Evolutionary conservation across 2,113 vertebrate species (phyloP).

Genomic region (Hucho hucho): DNA sequence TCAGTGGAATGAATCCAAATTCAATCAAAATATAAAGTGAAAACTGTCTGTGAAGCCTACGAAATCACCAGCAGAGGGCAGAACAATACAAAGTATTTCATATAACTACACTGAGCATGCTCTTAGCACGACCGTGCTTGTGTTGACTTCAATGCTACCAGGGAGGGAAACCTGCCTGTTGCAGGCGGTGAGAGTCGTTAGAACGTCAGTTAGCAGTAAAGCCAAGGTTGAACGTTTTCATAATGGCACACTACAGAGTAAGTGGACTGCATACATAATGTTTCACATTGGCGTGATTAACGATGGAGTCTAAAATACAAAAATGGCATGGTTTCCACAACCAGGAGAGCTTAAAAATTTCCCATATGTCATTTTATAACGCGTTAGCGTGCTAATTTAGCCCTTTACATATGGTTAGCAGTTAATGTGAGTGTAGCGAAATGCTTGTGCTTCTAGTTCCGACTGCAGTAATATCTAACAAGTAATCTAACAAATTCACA

Average conservation of each 20-base stretch:
- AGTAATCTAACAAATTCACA: no score
- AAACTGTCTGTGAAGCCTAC: not conserved
- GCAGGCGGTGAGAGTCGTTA: not conserved
- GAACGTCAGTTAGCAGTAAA: not conserved
- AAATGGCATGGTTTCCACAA: no score
- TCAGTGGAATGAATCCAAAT: no score
- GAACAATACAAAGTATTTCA: not conserved
- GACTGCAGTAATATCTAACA: no score
- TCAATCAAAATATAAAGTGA: not conserved
- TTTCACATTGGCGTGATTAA: not conserved
- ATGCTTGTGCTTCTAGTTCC: no score
- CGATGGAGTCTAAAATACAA: not conserved
- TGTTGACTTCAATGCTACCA: not conserved
- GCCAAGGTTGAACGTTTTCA: not conserved
- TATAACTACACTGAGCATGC: not conserved
- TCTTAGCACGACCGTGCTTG: not conserved
- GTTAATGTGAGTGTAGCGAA: no score
- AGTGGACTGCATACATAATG: slow-evolving; percentile 17
- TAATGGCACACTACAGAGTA: slow-evolving; percentile 69
- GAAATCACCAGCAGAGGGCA: not conserved
- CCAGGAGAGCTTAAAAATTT: no score
- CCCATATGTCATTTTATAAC: no score
- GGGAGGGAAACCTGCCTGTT: not conserved
- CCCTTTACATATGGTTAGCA: not conserved
- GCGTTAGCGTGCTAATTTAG: not conserved